Evolutionary conservation across 2,113 vertebrate species (phyloP).

Genomic region (Aptenodytes forsteri): DNA sequence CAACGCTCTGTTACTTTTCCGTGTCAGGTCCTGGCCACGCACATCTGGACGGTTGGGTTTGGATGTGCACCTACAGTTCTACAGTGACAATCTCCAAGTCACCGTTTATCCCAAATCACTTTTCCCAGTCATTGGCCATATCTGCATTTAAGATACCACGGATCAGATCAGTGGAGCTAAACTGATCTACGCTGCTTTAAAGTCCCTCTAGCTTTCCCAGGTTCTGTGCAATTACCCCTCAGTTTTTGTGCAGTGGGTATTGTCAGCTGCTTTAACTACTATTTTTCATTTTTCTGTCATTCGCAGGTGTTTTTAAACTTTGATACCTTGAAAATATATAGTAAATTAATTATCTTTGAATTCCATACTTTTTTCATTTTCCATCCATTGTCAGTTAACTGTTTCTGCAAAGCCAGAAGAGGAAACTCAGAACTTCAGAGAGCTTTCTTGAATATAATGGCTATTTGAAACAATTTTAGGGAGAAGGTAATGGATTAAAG

Average conservation of each 20-base stretch:
- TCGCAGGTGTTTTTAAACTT: neutral
- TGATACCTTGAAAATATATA: neutral
- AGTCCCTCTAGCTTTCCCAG: neutral
- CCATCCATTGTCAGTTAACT: neutral
- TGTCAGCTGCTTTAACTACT: neutral
- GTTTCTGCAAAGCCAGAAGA: neutral
- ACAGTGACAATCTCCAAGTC: slow-evolving; percentile 40
- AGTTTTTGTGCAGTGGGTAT: neutral
- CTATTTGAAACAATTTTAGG: neutral
- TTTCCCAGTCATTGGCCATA: neutral
- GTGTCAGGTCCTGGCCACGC: slow-evolving; percentile 34
- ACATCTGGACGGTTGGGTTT: slow-evolving; percentile 41
- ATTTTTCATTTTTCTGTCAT: slow-evolving; percentile 2
- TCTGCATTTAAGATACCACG: neutral
- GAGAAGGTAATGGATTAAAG: neutral
- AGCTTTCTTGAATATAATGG: neutral
- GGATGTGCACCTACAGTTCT: slow-evolving; percentile 31
- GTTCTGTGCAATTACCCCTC: neutral
- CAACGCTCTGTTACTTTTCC: slow-evolving; percentile 45
- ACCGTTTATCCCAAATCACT: neutral
- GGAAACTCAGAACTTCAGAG: neutral
- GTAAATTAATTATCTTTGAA: neutral
- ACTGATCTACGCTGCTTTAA: neutral
- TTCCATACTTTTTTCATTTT: neutral
- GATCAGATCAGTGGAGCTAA: neutral